A percentile compares a stretch with the other conserved stretches of the same genome.
Evolutionary conservation across 2,113 vertebrate genomes (phyloP).

Genomic region (Sclerurus mexicanus): DNA sequence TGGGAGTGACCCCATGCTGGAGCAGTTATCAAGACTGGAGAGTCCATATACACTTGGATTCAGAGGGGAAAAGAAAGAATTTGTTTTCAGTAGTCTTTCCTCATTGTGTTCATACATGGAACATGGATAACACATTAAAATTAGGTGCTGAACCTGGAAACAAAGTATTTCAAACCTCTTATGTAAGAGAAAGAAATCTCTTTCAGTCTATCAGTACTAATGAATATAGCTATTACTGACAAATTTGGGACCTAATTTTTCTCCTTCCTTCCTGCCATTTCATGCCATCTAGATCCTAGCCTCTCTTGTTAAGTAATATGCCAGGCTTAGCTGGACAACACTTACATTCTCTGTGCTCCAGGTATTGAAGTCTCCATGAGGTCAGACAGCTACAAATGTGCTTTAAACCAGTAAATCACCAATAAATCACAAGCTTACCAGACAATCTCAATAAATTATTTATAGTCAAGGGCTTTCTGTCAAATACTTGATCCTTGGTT

Average conservation of each 20-base stretch:
- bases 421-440: neutral
- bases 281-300: neutral
- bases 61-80: neutral
- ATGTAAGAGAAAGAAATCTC: neutral
- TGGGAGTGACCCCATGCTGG: accelerated
- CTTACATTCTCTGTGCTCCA: neutral
- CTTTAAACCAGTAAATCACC: neutral
- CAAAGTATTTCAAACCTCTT: neutral
- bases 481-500: neutral
- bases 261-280: neutral
- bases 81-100: neutral
- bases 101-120: accelerated
- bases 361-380: neutral
- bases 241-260: neutral
- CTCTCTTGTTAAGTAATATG: neutral
- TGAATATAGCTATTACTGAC: neutral
- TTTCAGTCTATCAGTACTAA: neutral
- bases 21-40: neutral
- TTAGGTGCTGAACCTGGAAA: neutral
- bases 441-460: neutral
- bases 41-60: neutral
- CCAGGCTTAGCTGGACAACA: neutral
- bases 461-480: neutral
- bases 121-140: neutral
- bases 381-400: neutral